Evolutionary conservation across 2,113 vertebrate species (phyloP).

Genomic region (Myrmophylax atrothorax): DNA sequence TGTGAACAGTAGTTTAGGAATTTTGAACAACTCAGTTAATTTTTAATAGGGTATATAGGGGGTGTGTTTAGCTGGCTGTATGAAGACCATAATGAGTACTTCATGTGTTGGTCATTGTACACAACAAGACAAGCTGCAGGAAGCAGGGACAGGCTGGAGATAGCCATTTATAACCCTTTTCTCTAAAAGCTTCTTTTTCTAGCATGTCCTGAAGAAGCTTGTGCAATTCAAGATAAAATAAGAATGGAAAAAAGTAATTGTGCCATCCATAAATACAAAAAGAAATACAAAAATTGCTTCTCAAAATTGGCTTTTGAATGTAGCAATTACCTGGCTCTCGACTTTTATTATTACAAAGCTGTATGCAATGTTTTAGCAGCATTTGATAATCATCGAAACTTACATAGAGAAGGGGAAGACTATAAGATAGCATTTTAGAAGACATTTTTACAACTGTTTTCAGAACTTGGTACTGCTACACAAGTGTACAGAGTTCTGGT

Average conservation of each 20-base stretch:
- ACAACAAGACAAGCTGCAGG: background rate
- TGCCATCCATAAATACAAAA: background rate
- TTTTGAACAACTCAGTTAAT: background rate
- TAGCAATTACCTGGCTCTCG: background rate
- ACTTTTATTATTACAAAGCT: background rate
- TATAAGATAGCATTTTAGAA: background rate
- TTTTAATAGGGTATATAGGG: background rate
- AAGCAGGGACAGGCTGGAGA: background rate
- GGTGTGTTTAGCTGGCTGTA: background rate
- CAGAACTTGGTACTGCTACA: background rate
- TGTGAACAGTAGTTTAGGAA: background rate
- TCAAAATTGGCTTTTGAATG: conserved; percentile 5
- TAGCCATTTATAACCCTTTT: background rate
- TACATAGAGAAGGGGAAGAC: background rate
- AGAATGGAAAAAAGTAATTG: background rate
- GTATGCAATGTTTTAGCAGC: background rate
- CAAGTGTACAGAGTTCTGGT: background rate
- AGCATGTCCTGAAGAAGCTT: background rate
- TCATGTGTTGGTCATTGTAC: background rate
- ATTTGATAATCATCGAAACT: background rate
- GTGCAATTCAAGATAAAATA: background rate
- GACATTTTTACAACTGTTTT: background rate
- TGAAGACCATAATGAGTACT: background rate
- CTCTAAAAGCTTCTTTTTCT: background rate
- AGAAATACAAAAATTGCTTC: background rate